phyloP scores from a whole-genome alignment of 2,113 vertebrate species.

The Etia nguti region DNA sequence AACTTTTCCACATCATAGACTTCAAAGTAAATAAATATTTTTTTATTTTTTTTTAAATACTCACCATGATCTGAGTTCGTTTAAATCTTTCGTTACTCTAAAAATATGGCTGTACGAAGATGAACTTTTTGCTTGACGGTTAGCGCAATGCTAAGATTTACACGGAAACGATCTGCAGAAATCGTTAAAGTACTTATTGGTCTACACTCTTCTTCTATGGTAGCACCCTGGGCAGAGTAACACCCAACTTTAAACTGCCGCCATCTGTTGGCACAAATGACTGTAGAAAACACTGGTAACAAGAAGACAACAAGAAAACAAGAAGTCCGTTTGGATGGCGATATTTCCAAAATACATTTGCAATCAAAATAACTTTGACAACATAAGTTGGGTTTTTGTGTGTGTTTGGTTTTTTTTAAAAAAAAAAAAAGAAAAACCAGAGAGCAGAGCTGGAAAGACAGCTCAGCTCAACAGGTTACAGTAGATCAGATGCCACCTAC shows the following conservation, averaged over 20 bases:
- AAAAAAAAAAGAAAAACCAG: not conserved
- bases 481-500: not conserved
- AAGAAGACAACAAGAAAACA: too few species aligned
- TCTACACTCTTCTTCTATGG: not conserved
- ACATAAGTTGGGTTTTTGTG: not conserved
- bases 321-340: too few species aligned
- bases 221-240: not conserved
- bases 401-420: too few species aligned
- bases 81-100: not conserved
- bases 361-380: not conserved
- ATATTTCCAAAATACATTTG: not conserved
- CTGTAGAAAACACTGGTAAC: not conserved
- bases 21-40: not conserved
- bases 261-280: not conserved
- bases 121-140: not conserved
- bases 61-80: not conserved
- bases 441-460: not conserved
- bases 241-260: not conserved
- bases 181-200: not conserved
- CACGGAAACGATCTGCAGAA: not conserved
- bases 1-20: not conserved
- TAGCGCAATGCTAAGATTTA: not conserved
- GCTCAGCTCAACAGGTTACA: not conserved
- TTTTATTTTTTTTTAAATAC: not conserved
- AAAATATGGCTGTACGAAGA: not conserved